Evolutionary conservation across 2,888 invertebrate genomes (phyloP).

Genomic region (Sylvicola cinctus): DNA sequence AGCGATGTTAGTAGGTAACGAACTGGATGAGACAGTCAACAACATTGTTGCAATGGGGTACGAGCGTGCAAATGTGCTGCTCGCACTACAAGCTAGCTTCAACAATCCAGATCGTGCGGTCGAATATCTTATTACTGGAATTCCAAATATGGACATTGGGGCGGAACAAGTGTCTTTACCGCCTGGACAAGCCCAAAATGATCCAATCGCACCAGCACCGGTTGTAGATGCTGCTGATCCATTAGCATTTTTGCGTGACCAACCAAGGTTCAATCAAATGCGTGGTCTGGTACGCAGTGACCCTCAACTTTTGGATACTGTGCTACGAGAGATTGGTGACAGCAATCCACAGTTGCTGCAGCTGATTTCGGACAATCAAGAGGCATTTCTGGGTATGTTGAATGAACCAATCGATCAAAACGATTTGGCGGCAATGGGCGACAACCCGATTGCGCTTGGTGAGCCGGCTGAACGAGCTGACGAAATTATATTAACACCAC

Average conservation of each 20-base stretch:
- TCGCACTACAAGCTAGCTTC: constrained; percentile 77
- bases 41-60: constrained; percentile 95
- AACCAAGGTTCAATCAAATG: constrained; percentile 91
- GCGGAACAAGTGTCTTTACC: constrained; percentile 66
- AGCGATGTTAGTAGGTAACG: constrained; percentile 19
- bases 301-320: constrained; percentile 72
- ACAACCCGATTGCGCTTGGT: constrained; percentile 11
- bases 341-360: constrained; percentile 82
- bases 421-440: too few species aligned
- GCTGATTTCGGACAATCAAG: constrained; percentile 73
- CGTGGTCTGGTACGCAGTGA: constrained; percentile 75
- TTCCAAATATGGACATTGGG: constrained; percentile 38
- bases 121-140: constrained; percentile 81
- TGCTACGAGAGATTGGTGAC: constrained; percentile 77
- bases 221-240: constrained; percentile 27
- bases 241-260: constrained; percentile 65
- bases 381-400: constrained; percentile 83
- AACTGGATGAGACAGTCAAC: constrained; percentile 50
- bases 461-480: constrained; percentile 29
- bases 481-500: constrained; percentile 70
- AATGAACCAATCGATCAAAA: constrained; percentile 57
- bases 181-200: background rate
- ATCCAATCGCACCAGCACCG: too few species aligned
- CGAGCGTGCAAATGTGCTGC: constrained; percentile 52
- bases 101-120: constrained; percentile 94